Percentiles rank a stretch among this genome's conserved stretches.
Evolutionary conservation across 2,113 vertebrate genomes (phyloP).

Genomic region (Athene noctua): DNA sequence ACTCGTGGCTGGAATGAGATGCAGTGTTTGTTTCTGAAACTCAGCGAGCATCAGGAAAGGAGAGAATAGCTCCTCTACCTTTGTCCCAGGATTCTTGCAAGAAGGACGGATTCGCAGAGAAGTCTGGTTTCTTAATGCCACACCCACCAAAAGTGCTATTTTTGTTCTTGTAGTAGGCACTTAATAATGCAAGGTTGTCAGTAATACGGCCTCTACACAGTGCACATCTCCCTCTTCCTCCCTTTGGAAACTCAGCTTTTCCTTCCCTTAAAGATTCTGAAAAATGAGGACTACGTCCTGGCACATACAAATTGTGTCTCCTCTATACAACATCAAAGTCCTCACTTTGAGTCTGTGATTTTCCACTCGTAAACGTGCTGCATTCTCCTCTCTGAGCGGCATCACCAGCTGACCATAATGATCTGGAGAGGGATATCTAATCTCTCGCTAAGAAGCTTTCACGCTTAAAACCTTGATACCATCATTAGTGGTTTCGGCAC

Average conservation of each 20-base stretch:
- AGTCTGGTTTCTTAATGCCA: not conserved
- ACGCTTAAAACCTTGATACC: not conserved
- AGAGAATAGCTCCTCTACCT: not conserved
- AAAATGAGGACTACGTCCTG: not conserved
- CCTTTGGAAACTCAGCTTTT: not conserved
- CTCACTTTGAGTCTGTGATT: not conserved
- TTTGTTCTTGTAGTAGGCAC: not conserved
- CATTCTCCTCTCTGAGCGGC: rapidly evolving
- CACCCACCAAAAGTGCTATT: not conserved
- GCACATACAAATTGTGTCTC: not conserved
- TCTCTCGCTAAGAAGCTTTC: constrained; percentile 23
- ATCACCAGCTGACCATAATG: not conserved
- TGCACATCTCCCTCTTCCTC: rapidly evolving
- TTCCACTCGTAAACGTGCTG: not conserved
- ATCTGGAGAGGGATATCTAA: not conserved
- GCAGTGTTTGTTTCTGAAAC: not conserved
- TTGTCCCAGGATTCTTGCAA: rapidly evolving
- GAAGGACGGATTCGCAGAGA: not conserved
- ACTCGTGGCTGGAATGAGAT: not conserved
- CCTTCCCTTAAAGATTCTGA: not conserved
- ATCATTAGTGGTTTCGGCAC: not conserved
- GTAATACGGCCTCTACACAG: not conserved
- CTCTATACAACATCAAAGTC: not conserved
- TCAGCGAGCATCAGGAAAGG: not conserved
- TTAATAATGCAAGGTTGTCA: not conserved